phyloP scores from a whole-genome alignment of 2,797 vertebrate genomes.

The Coranthus polyacanthus region DNA sequence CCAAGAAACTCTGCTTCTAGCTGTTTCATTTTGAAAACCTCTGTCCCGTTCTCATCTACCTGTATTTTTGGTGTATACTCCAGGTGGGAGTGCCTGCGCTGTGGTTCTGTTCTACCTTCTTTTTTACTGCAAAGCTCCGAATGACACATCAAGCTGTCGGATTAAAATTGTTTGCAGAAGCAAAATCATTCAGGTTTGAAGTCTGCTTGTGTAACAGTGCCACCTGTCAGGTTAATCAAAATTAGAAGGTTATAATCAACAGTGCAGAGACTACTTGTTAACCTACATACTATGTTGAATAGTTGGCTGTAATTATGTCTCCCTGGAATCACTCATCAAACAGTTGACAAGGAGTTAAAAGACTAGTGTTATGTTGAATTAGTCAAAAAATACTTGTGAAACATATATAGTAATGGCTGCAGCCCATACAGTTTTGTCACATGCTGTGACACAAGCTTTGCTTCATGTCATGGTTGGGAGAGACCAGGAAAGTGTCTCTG shows the following conservation, averaged over 20 bases:
- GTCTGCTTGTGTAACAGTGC: conserved; percentile 4
- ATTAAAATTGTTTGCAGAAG: conserved; percentile 27
- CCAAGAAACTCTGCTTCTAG: not conserved
- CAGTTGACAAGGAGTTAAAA: not conserved
- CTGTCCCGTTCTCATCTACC: conserved; percentile 16
- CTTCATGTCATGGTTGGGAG: conserved; percentile 69
- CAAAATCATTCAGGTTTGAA: conserved; percentile 25
- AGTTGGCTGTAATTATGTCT: conserved; percentile 11
- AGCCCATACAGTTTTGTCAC: conserved; percentile 30
- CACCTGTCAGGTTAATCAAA: not conserved
- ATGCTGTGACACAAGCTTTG: conserved; percentile 60
- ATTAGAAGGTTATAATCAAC: not conserved
- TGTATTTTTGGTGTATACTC: conserved; percentile 18
- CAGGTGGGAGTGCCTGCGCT: conserved; percentile 44
- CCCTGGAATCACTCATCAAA: conserved; percentile 17
- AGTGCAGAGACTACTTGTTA: not conserved
- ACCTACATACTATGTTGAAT: not conserved
- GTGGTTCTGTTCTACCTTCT: conserved; percentile 30
- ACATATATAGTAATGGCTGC: conserved; percentile 23
- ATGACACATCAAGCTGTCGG: conserved; percentile 20
- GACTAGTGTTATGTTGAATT: not conserved
- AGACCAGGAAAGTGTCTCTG: conserved; percentile 53
- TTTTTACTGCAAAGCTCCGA: conserved; percentile 28
- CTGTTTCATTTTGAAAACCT: conserved; percentile 21
- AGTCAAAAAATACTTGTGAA: conserved; percentile 23